Percentiles rank a stretch among this genome's conserved stretches.
These are phyloP conservation scores for Rhynchophorus ferrugineus DNA, from an alignment of 1,140 invertebrate genomes.

Conservation along the genomic window DNA sequence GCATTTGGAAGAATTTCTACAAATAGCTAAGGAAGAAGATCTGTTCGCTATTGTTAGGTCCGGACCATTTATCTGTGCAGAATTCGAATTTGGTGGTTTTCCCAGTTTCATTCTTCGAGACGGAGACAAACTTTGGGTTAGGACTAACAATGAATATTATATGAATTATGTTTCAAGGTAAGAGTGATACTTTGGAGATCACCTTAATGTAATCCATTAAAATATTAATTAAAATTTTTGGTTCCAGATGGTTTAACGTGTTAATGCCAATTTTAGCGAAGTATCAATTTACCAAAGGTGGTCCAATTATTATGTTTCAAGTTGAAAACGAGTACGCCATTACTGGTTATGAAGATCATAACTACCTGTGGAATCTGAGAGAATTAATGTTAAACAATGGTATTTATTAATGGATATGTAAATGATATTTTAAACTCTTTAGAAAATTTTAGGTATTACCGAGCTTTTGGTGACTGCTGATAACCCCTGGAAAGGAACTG, in stretches of 20 bases:
- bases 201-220: too few species aligned
- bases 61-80: conserved; percentile 91
- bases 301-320: conserved; percentile 48
- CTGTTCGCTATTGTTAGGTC: conserved; percentile 78
- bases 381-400: conserved; percentile 37
- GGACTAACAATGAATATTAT: conserved; percentile 45
- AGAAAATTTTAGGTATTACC: conserved; percentile 34
- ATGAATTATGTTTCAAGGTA: conserved; percentile 38
- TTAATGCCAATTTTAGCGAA: conserved; percentile 43
- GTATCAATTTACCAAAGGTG: conserved; percentile 47
- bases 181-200: neutral
- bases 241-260: conserved; percentile 42
- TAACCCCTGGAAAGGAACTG: conserved; percentile 26
- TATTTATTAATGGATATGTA: too few species aligned
- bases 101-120: conserved; percentile 28
- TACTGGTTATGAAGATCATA: conserved; percentile 16
- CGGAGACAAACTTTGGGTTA: conserved; percentile 38
- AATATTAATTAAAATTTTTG: neutral
- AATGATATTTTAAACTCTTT: too few species aligned
- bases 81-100: conserved; percentile 52
- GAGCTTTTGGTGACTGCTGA: conserved; percentile 50
- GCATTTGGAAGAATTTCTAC: conserved; percentile 60
- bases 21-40: conserved; percentile 70
- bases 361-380: conserved; percentile 43
- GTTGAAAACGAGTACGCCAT: conserved; percentile 54